A percentile compares a stretch with the other conserved stretches of the same genome.
These are phyloP conservation scores for Mareca strepera DNA, from an alignment of 2,797 vertebrate genomes.

Conservation along the genomic window DNA sequence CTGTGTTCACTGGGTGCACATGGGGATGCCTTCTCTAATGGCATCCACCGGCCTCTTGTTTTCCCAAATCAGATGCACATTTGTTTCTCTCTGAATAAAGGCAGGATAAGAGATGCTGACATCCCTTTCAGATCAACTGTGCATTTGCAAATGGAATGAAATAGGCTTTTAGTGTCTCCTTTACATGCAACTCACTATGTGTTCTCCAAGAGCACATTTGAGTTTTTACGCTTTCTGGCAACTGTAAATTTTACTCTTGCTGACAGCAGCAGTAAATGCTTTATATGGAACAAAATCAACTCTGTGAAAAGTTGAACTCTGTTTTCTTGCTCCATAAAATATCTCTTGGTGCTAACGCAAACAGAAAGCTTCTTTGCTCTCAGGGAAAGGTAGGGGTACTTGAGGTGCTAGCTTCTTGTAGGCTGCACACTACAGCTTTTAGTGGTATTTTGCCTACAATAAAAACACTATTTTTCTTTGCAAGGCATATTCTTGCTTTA, in stretches of 20 bases:
- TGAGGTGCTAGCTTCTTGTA: constrained; percentile 23
- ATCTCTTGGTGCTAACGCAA: constrained; percentile 56
- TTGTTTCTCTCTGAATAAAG: constrained; percentile 41
- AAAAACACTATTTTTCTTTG: constrained; percentile 16
- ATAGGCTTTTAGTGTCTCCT: constrained; percentile 54
- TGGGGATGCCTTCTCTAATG: neutral
- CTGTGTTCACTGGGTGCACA: neutral
- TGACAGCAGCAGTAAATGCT: constrained; percentile 72
- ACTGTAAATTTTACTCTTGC: constrained; percentile 67
- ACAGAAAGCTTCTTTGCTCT: constrained; percentile 49
- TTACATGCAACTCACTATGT: constrained; percentile 53
- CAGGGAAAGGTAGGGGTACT: constrained; percentile 22
- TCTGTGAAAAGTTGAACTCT: constrained; percentile 68
- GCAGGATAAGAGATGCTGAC: constrained; percentile 47
- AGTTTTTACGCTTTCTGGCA: constrained; percentile 67
- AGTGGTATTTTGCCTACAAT: constrained; percentile 13
- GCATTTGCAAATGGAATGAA: constrained; percentile 56
- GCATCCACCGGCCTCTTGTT: neutral
- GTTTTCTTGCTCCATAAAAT: constrained; percentile 65
- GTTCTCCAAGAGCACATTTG: constrained; percentile 49
- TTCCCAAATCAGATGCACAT: constrained; percentile 25
- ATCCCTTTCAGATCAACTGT: constrained; percentile 45
- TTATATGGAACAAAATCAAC: constrained; percentile 65
- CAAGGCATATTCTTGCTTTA: neutral
- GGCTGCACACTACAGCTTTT: neutral